Conservation (phyloP, 2,113 vertebrate species). For the Aepyceros melampus region DNA sequence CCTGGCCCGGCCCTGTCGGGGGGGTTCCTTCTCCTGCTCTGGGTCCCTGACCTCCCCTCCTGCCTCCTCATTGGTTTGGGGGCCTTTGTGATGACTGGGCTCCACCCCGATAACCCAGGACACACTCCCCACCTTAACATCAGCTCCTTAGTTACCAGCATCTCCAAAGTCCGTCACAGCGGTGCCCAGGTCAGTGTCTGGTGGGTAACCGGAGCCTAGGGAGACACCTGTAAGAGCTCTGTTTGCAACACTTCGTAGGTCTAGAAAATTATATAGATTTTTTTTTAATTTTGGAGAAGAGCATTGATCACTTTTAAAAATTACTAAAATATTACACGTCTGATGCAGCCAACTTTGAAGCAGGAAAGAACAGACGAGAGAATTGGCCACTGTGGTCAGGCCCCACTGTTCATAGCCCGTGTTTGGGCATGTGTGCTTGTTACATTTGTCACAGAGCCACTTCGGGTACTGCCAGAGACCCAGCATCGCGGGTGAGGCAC, state of each 20-base stretch:
- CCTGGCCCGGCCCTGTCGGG: neutral
- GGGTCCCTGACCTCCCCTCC: neutral
- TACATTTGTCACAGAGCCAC: neutral
- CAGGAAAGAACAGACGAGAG: neutral
- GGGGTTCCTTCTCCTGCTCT: neutral
- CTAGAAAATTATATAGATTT: neutral
- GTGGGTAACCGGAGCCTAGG: neutral
- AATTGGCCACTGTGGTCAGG: fast-evolving
- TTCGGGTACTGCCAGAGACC: neutral
- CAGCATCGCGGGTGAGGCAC: neutral
- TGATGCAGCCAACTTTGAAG: neutral
- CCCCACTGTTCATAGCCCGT: neutral
- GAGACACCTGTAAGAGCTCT: neutral
- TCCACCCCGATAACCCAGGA: neutral
- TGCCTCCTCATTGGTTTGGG: neutral
- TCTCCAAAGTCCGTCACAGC: no score
- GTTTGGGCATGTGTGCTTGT: neutral
- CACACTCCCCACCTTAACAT: neutral
- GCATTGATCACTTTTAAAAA: neutral
- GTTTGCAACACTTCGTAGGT: neutral
- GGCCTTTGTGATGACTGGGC: neutral
- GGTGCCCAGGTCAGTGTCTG: neutral
- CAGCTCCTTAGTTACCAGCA: neutral
- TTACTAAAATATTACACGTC: neutral
- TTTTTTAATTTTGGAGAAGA: neutral